Base-by-base conservation (phyloP, 2,113 vertebrate species). In the Pseudois nayaur region DNA sequence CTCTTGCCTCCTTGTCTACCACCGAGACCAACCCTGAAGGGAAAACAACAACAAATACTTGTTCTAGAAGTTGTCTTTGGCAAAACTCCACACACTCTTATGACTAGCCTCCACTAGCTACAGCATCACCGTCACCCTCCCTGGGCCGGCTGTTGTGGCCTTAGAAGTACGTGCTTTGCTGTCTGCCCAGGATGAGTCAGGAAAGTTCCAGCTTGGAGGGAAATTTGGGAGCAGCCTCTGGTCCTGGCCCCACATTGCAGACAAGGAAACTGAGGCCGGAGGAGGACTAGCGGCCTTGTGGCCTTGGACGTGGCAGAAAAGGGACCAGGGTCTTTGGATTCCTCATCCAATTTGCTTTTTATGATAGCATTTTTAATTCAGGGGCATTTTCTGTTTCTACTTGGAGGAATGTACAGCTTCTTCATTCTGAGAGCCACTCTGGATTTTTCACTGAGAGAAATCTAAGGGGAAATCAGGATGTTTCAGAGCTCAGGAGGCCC, bases 141-240 rank as follows among this genome's bases (percentile, higher is more conserved):
- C 83, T 12, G n/a, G 17, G 17, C 23, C 19, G 10, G 5, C 10
- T 10, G 33, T n/a, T 33, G 2, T 3, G 27, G 11, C 5, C 6
- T 50, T 43, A 48, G 50, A 5, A 36, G 19, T 5, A 13, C 2
- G 5, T 6, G 2, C 1, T 25, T 9, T 1, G n/a, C 11, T 10
- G 1, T 43, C 43, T 57, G 36, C 45, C 36, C 55, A 14, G 45
- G 36, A 16, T 3, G 83, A 71, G 12, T 19, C 21, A 6, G 8
- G 8, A 4, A 16, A 17, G 33, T 8, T 81, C 29, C 25, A 50
- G 50, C 14, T n/a, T 36, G 57, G 33, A 36, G 16, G 71, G 52
- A 6, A 15, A 9, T 50, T 16, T 2, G 16, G 76, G 36, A 33
- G 7, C 5, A 0, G 27, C 31, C 13, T 54, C 40, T 5, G 31